Evolutionary conservation across 2,888 invertebrate genomes (phyloP).

Genomic region (Caenorhabditis angaria): DNA sequence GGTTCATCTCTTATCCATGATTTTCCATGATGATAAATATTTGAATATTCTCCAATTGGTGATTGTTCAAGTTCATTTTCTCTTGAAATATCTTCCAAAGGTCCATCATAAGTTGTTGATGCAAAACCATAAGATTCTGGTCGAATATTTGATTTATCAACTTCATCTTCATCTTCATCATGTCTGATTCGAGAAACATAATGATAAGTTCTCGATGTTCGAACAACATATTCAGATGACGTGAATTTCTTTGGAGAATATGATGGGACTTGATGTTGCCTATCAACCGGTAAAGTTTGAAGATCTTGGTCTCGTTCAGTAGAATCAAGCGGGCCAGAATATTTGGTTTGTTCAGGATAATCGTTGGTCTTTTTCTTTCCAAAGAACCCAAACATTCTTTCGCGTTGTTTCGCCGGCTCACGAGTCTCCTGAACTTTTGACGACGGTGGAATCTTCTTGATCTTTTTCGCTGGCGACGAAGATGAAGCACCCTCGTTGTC

Average conservation of each 20-base stretch:
- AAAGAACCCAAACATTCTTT: constrained; percentile 2
- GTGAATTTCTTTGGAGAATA: constrained; percentile 20
- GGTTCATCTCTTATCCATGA: constrained; percentile 29
- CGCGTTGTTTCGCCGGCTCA: constrained; percentile 7
- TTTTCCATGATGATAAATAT: constrained; percentile 45
- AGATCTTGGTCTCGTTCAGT: constrained; percentile 14
- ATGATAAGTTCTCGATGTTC: constrained; percentile 12
- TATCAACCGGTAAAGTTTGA: constrained; percentile 24
- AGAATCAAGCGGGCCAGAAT: constrained; percentile 26
- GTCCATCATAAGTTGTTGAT: constrained; percentile 34
- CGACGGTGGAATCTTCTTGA: constrained; percentile 16
- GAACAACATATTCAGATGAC: constrained; percentile 8
- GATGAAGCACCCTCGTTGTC: constrained; percentile 23
- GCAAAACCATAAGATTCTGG: constrained; percentile 26
- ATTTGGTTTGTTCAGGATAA: constrained; percentile 8
- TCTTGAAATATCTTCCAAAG: constrained; percentile 27
- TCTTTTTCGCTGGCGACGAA: constrained; percentile 5
- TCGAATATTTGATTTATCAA: constrained; percentile 16
- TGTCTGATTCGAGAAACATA: constrained; percentile 45
- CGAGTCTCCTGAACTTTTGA: neutral
- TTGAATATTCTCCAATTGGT: constrained; percentile 27
- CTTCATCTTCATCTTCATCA: constrained; percentile 48
- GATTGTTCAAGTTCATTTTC: constrained; percentile 22
- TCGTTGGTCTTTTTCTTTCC: constrained; percentile 10
- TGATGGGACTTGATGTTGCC: constrained; percentile 14